These are phyloP conservation scores for Campopleginae sp. DNA, from an alignment of 2,888 invertebrate genomes.

Conservation along the genomic window DNA sequence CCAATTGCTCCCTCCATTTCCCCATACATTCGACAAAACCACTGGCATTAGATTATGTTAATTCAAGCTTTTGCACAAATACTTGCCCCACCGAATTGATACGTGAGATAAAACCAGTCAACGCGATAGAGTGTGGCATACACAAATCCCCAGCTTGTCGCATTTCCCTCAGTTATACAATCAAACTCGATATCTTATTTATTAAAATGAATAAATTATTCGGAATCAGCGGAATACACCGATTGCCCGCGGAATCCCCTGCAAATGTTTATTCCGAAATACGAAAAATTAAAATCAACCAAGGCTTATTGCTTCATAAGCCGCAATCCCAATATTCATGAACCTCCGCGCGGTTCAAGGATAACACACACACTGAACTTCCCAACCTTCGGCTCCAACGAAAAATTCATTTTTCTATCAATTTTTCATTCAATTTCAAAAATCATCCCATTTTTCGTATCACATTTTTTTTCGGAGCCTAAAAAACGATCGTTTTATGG, in stretches of 20 bases:
- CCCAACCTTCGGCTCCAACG: no score
- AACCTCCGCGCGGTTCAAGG: no score
- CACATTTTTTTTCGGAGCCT: no score
- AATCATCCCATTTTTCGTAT: no score
- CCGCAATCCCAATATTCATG: no score
- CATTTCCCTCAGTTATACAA: background rate
- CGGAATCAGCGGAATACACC: background rate
- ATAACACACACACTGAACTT: no score
- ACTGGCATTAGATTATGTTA: constrained; percentile 53
- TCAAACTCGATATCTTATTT: constrained; percentile 12
- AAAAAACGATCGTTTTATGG: no score
- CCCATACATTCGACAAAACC: background rate
- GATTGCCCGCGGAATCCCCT: background rate
- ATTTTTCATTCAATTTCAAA: no score
- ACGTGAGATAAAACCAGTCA: background rate
- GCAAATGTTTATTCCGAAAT: background rate
- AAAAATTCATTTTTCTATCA: no score
- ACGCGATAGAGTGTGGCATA: no score
- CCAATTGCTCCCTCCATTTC: constrained; percentile 19
- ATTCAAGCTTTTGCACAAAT: constrained; percentile 29
- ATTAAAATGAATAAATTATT: background rate
- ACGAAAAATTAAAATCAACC: background rate
- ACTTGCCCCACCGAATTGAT: background rate
- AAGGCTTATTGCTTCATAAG: background rate
- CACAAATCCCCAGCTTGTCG: background rate